phyloP scores from a whole-genome alignment of 1,140 invertebrate genomes.

The Drosophila melanica region DNA sequence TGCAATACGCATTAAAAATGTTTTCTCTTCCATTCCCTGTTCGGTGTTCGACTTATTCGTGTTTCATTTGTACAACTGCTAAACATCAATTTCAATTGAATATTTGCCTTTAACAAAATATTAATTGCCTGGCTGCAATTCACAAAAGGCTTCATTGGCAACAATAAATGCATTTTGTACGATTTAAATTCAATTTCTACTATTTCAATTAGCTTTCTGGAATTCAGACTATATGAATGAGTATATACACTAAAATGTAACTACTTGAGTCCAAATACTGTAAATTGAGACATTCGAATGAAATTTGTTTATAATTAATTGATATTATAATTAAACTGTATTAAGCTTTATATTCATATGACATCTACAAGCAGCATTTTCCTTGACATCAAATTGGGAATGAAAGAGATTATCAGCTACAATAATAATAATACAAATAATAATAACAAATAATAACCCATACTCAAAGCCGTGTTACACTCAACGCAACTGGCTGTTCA shows the following conservation, averaged over 20 bases:
- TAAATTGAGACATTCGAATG: too few relatives aligned
- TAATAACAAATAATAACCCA: slow-evolving; percentile 6
- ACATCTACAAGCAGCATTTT: neutral
- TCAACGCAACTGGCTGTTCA: slow-evolving; percentile 5
- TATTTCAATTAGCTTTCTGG: too few relatives aligned
- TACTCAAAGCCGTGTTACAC: slow-evolving; percentile 34
- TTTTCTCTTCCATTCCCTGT: slow-evolving; percentile 9
- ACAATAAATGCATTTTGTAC: too few relatives aligned
- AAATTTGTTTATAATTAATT: neutral
- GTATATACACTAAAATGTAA: too few relatives aligned
- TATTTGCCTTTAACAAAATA: too few relatives aligned
- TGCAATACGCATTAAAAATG: slow-evolving; percentile 15
- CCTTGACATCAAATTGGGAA: slow-evolving; percentile 28
- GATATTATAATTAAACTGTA: neutral
- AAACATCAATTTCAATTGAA: too few relatives aligned
- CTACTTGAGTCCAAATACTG: too few relatives aligned
- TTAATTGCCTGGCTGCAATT: too few relatives aligned
- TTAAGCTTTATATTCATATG: slow-evolving; percentile 1
- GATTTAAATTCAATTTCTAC: too few relatives aligned
- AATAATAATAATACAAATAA: slow-evolving; percentile 11
- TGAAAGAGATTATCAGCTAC: slow-evolving; percentile 31
- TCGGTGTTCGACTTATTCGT: slow-evolving; percentile 14
- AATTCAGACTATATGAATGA: too few relatives aligned
- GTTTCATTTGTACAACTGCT: neutral
- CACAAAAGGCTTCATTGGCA: too few relatives aligned